phyloP scores from a whole-genome alignment of 2,113 vertebrate species.

The Tyrannus savana region DNA sequence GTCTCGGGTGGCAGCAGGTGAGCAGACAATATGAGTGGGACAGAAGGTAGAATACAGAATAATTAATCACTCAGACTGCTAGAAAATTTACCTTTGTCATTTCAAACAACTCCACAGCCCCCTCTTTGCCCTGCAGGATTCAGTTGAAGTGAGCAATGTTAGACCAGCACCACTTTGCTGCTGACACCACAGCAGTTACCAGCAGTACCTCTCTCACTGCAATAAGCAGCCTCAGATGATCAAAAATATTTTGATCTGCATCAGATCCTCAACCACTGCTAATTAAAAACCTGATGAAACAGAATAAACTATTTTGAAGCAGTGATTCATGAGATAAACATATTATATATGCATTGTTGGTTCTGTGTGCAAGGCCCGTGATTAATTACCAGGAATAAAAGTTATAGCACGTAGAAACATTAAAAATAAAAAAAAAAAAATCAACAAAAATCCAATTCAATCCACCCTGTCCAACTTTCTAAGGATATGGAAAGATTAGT shows the following conservation, averaged over 20 bases:
- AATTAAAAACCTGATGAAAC: not conserved
- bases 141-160: fast-evolving
- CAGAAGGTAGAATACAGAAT: not conserved
- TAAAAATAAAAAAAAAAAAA: not conserved
- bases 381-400: not conserved
- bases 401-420: not conserved
- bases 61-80: not conserved
- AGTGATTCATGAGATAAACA: not conserved
- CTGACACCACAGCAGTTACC: not conserved
- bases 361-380: not conserved
- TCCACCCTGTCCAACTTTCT: not conserved
- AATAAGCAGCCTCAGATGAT: not conserved
- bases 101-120: not conserved
- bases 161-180: not conserved
- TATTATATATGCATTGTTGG: not conserved
- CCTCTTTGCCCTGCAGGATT: not conserved
- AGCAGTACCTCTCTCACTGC: not conserved
- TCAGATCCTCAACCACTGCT: not conserved
- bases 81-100: not conserved
- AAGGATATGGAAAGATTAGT: not conserved
- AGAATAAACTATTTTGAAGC: not conserved
- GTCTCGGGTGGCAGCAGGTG: fast-evolving
- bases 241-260: not conserved
- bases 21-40: not conserved
- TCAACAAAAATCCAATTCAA: not conserved